phyloP scores from a whole-genome alignment of 2,113 vertebrate genomes.

The Pelecanus crispus region DNA sequence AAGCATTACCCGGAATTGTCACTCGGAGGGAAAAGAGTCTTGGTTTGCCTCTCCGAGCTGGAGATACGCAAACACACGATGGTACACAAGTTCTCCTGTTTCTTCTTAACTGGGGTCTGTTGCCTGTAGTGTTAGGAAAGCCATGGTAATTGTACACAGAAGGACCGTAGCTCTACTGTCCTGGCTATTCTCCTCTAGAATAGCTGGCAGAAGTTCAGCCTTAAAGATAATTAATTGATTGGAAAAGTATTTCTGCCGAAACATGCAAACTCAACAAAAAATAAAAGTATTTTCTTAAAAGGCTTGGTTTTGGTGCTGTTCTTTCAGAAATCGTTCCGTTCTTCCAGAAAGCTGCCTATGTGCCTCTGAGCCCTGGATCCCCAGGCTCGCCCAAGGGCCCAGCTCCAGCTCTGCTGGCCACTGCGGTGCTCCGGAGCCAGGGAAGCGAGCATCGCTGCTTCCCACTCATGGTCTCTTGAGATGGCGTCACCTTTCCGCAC shows the following conservation, averaged over 20 bases:
- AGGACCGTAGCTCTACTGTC: not conserved
- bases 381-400: not conserved
- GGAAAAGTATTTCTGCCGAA: not conserved
- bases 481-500: rapidly evolving
- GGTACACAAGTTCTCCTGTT: not conserved
- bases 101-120: not conserved
- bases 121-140: not conserved
- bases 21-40: not conserved
- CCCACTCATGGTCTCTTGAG: not conserved
- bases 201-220: not conserved
- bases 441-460: not conserved
- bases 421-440: rapidly evolving
- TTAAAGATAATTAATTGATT: not conserved
- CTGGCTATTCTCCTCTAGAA: not conserved
- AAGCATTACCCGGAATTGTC: not conserved
- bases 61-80: not conserved
- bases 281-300: not conserved
- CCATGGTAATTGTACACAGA: not conserved
- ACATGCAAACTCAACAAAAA: not conserved
- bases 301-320: not conserved
- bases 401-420: not conserved
- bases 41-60: not conserved
- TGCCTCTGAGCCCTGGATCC: not conserved
- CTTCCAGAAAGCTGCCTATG: not conserved
- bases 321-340: not conserved